Evolutionary conservation across 2,888 invertebrate species (phyloP), one percentile per base, ranked within the genome.

Genomic region (Byasa hedistus): DNA sequence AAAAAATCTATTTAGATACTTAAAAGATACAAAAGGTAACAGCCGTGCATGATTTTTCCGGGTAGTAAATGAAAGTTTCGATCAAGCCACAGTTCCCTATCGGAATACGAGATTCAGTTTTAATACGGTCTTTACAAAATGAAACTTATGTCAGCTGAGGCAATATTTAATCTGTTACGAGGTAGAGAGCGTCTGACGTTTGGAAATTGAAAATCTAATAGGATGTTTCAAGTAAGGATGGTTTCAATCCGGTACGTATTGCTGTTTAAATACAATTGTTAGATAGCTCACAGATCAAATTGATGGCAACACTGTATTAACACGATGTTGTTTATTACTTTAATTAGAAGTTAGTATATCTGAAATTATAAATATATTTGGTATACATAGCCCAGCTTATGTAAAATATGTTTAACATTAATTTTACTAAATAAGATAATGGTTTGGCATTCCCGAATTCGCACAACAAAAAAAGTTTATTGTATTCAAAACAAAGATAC

Each of bases 231-330:
- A 44, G 57, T 54, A 69, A 59, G 62, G 72, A 74, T 74, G 73
- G 75, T 73, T 75, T 76, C 76, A 72, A 75, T 74, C 70, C 72
- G 73, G 76, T 75, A 73, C 76, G 79, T 87, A 86, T 88, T 87
- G 82, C 80, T 83, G 79, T 76, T 78, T 76, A 82, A 85, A 84
- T 76, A 80, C 78, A 79, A 81, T 79, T 78, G 76, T 79, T 76
- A 76, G 72, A 76, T 82, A 79, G 79, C 77, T 78, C 81, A 77
- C 78, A 81, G 39, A 1, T 83, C 71, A 69, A 71, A 71, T 71
- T 75, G 75, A 39, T 61, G 57, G 76, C 72, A 72, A 15, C 15
- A 12, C 2, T 15, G 15, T 15, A 39, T 39, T 39, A 15, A 39
- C 15, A 15, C 12, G 15, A n/a, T 15, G 12, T 15, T 39, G 15